Conservation (phyloP, 2,797 vertebrate species). For the Malurus splendens region DNA sequence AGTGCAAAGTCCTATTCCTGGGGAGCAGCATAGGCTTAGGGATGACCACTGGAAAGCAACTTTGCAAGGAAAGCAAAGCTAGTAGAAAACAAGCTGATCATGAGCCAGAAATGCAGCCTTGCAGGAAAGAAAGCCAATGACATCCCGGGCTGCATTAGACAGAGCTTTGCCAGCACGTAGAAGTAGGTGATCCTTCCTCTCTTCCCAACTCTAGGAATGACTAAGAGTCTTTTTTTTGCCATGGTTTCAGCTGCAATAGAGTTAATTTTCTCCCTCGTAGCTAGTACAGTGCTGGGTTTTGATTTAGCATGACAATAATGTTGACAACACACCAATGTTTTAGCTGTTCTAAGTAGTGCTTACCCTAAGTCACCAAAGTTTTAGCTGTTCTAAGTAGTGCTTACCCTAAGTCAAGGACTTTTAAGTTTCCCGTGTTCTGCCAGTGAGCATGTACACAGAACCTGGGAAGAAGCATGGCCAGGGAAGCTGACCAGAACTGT, state of each 20-base stretch:
- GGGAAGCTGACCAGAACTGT: neutral
- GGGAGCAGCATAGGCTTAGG: neutral
- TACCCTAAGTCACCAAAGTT: fast-evolving
- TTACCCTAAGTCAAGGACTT: neutral
- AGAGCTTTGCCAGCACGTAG: neutral
- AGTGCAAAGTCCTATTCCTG: neutral
- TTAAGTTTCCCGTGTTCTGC: neutral
- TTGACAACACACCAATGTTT: neutral
- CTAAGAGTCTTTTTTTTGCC: neutral
- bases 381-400: neutral
- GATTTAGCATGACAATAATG: neutral
- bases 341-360: neutral
- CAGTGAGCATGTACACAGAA: neutral
- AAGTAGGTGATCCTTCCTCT: neutral
- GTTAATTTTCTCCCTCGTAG: neutral
- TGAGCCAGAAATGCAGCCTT: neutral
- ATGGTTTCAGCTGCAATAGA: neutral
- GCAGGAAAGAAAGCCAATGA: neutral
- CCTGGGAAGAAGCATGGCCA: fast-evolving
- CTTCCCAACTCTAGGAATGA: neutral
- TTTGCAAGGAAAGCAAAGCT: neutral
- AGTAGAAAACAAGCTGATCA: neutral
- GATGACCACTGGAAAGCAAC: neutral
- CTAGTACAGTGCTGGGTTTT: neutral
- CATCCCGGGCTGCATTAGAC: neutral